These are phyloP conservation scores for Ectropis grisescens DNA, from an alignment of 1,140 invertebrate genomes.

Conservation along the genomic window DNA sequence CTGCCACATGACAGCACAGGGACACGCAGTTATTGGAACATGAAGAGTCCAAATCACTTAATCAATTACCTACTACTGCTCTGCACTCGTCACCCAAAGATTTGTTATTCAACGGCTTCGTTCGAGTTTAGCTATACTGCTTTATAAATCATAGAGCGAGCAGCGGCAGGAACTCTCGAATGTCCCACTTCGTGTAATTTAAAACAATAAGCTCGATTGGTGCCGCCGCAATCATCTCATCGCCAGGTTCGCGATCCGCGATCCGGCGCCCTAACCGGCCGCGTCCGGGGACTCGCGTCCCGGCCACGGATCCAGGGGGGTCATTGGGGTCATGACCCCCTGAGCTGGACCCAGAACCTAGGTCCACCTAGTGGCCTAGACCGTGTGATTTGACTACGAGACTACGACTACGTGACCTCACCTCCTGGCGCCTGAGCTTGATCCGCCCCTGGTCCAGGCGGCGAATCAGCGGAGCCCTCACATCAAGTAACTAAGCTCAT, in stretches of 20 bases:
- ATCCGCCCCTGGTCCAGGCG: neutral
- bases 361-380: conserved; percentile 1
- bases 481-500: too few species aligned
- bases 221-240: too few species aligned
- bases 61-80: too few species aligned
- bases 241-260: too few species aligned
- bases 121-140: neutral
- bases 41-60: too few species aligned
- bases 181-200: conserved; percentile 7
- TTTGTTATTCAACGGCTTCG: neutral
- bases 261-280: too few species aligned
- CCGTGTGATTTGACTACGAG: conserved; percentile 1
- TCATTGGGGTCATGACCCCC: neutral
- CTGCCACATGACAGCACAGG: too few species aligned
- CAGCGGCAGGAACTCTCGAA: neutral
- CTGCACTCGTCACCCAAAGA: too few species aligned
- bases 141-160: neutral
- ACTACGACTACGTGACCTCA: too few species aligned
- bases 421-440: neutral
- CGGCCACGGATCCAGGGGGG: neutral
- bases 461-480: too few species aligned
- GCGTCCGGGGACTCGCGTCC: neutral
- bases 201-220: too few species aligned
- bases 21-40: too few species aligned
- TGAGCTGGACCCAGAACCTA: conserved; percentile 1